Evolutionary conservation across 2,888 invertebrate species (phyloP), one percentile per base, ranked within the genome.

Genomic region (Iphiclides podalirius): DNA sequence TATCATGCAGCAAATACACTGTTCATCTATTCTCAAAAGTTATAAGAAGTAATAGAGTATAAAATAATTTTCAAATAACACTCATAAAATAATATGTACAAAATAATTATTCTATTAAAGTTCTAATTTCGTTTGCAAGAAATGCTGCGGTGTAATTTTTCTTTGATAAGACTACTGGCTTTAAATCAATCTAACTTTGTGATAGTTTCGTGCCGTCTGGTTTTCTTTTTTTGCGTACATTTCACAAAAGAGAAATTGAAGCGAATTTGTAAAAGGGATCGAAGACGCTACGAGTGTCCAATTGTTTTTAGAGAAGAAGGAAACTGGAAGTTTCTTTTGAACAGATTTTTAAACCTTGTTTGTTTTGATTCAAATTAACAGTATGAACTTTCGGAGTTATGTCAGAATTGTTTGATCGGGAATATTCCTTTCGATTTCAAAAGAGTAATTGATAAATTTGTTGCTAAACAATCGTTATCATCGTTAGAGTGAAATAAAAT

Each of bases 131-230:
- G n/a, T 20, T 31, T 16, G 9, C 11, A 28, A 23, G 26, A 47
- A 51, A 36, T 34, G 41, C 40, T 43, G 33, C 43, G 47, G 48
- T 39, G 48, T 52, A 55, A 57, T 56, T 53, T 57, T 57, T 57
- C 56, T 63, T 61, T 56, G 49, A 40, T 58, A 52, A 66, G 69
- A 61, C 47, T 60, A 57, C 61, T 60, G 66, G 61, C 65, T 65
- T 58, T 61, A 66, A 70, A 72, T 67, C 70, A 74, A 74, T 73
- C 67, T 72, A 74, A 74, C 70, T 72, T 74, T 69, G 60, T 65
- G 66, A 66, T 70, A 60, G 59, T 66, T 70, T 71, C 70, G 66
- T 70, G 69, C 68, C 59, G 70, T 67, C 64, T 62, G 60, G 41
- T 48, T 48, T 70, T 66, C 61, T 65, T 69, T 65, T 31, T 59